phyloP scores from a whole-genome alignment of 2,797 vertebrate genomes.

The Tenualosa ilisha region DNA sequence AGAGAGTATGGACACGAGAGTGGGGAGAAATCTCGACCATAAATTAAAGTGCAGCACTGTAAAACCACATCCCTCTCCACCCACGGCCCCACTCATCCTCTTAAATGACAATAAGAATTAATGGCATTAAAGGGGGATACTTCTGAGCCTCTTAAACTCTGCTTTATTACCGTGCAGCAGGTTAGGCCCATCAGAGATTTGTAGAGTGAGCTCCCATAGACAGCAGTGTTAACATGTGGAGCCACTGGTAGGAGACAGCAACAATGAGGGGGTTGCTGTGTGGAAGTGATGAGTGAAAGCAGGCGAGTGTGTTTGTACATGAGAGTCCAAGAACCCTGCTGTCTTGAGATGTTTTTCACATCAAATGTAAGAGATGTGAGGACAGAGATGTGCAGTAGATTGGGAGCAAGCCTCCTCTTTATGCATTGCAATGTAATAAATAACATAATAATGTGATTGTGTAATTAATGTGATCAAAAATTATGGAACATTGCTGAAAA shows the following conservation, averaged over 20 bases:
- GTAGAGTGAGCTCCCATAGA: background rate
- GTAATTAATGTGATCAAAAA: background rate
- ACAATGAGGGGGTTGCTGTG: background rate
- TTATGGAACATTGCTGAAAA: too few species aligned
- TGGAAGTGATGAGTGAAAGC: background rate
- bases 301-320: background rate
- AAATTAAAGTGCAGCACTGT: constrained; percentile 62
- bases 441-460: background rate
- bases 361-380: background rate
- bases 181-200: constrained; percentile 48
- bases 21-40: constrained; percentile 46
- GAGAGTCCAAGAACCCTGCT: background rate
- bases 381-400: background rate
- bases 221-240: background rate
- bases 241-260: background rate
- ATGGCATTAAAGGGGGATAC: constrained; percentile 69
- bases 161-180: constrained; percentile 64
- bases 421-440: background rate
- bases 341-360: background rate
- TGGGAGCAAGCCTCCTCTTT: background rate
- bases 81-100: constrained; percentile 64
- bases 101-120: constrained; percentile 76
- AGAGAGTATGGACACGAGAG: constrained; percentile 2
- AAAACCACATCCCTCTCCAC: constrained; percentile 64
- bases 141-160: constrained; percentile 71